These are phyloP conservation scores for Montipora efflorescens DNA, from an alignment of 64 coral and sea anemone species.

Conservation along the genomic window DNA sequence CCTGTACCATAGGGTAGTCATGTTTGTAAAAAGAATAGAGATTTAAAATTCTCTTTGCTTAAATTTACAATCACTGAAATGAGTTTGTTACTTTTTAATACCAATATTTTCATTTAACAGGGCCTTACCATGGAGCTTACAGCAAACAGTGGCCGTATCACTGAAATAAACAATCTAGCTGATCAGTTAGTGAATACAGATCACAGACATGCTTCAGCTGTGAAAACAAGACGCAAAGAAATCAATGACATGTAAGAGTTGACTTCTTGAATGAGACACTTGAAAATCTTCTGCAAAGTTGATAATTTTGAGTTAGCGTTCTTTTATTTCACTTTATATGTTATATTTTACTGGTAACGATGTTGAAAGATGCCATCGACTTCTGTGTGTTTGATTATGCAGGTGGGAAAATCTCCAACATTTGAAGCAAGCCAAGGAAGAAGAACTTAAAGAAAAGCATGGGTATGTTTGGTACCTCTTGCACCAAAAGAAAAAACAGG, in stretches of 20 bases:
- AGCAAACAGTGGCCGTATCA: conserved; percentile 71
- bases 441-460: conserved; percentile 93
- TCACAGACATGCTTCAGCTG: conserved; percentile 44
- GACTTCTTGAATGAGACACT: background rate
- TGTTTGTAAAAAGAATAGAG: too few species aligned
- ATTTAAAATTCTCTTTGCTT: too few species aligned
- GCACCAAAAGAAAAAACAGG: too few species aligned
- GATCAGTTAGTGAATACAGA: conserved; percentile 75
- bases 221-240: conserved; percentile 80
- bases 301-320: too few species aligned
- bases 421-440: conserved; percentile 82
- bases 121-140: conserved; percentile 82
- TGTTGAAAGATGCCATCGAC: background rate
- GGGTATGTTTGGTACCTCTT: conserved; percentile 24
- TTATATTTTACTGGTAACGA: too few species aligned
- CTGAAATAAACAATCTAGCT: conserved; percentile 80
- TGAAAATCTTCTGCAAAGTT: too few species aligned
- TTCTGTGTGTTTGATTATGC: background rate
- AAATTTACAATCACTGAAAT: too few species aligned
- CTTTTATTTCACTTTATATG: too few species aligned
- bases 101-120: background rate
- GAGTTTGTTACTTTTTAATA: too few species aligned
- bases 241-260: conserved; percentile 78
- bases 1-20: too few species aligned
- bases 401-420: conserved; percentile 90